Evolutionary conservation across 2,888 invertebrate species (phyloP).

Genomic region (Platynereis dumerilii): DNA sequence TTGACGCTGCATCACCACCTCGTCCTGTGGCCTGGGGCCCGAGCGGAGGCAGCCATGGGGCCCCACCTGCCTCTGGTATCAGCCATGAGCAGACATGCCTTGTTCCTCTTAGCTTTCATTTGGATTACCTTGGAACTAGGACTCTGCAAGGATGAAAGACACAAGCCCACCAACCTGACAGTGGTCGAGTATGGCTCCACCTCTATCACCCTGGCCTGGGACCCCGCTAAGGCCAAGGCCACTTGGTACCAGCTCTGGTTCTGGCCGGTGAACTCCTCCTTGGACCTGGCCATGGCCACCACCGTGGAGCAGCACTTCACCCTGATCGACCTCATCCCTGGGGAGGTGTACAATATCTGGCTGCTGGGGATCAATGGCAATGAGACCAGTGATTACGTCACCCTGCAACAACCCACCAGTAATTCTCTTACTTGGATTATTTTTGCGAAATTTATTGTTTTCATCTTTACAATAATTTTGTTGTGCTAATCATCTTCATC

Average conservation of each 20-base stretch:
- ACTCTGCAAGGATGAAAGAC: background rate
- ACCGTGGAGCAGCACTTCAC: slow-evolving; percentile 14
- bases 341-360: slow-evolving; percentile 21
- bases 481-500: no score
- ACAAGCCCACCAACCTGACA: background rate
- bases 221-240: background rate
- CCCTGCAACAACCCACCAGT: slow-evolving; percentile 14
- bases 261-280: slow-evolving; percentile 17
- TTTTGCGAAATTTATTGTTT: no score
- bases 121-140: background rate
- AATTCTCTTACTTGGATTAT: no score
- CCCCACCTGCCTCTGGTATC: no score
- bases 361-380: slow-evolving; percentile 20
- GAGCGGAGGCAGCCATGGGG: no score
- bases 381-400: slow-evolving; percentile 22
- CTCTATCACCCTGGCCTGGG: background rate
- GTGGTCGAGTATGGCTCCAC: background rate
- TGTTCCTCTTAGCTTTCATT: no score
- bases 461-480: no score
- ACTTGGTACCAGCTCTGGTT: slow-evolving; percentile 6
- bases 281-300: background rate
- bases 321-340: slow-evolving; percentile 5
- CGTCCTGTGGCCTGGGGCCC: no score
- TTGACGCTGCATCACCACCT: no score
- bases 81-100: no score